phyloP scores from a whole-genome alignment of 2,888 invertebrate genomes.

The Caenorhabditis drosophilae region DNA sequence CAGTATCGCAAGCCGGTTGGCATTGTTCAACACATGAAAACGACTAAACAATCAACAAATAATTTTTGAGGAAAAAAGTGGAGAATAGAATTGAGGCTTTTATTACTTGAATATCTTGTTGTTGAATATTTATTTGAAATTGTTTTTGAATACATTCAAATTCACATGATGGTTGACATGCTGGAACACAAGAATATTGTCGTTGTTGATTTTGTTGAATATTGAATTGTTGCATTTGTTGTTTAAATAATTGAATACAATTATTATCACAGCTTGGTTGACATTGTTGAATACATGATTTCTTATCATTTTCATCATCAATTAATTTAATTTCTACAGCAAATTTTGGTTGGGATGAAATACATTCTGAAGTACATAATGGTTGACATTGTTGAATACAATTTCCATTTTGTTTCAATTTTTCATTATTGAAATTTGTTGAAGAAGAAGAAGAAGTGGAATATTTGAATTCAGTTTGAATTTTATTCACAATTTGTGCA shows the following conservation, averaged over 20 bases:
- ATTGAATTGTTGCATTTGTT: constrained; percentile 31
- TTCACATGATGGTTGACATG: constrained; percentile 41
- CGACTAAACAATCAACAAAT: no score
- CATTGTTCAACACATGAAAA: constrained; percentile 16
- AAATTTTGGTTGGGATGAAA: constrained; percentile 29
- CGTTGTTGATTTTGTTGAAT: constrained; percentile 24
- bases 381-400: constrained; percentile 43
- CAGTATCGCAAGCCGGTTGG: constrained; percentile 35
- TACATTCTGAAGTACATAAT: constrained; percentile 30
- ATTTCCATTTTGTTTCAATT: no score
- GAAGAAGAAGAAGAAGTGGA: no score
- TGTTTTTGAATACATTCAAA: constrained; percentile 40
- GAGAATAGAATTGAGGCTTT: no score
- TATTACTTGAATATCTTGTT: no score
- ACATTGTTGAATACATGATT: constrained; percentile 25
- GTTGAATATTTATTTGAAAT: constrained; percentile 25
- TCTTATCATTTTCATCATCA: constrained; percentile 11
- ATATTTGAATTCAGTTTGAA: constrained; percentile 7
- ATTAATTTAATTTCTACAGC: constrained; percentile 28
- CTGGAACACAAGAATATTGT: constrained; percentile 31
- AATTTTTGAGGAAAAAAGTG: no score
- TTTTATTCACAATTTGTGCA: constrained; percentile 30
- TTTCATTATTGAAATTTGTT: no score
- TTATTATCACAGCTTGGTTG: constrained; percentile 36
- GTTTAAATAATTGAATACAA: constrained; percentile 36